Evolutionary conservation across 2,113 vertebrate species (phyloP).

Genomic region (Camelus dromedarius): DNA sequence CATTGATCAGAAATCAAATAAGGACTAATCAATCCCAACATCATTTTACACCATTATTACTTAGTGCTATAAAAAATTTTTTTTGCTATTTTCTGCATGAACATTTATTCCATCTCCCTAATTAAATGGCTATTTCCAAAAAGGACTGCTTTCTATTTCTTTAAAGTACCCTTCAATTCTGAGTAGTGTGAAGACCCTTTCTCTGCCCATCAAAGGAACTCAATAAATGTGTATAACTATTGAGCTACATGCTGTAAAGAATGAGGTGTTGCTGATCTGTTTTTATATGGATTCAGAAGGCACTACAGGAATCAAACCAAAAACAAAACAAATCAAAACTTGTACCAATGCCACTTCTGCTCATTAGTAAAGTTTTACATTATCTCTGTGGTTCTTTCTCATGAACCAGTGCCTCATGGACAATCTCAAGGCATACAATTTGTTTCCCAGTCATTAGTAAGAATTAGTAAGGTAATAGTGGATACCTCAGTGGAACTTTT

Average conservation of each 20-base stretch:
- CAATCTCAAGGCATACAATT: neutral
- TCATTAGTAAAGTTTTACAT: neutral
- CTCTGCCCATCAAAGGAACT: neutral
- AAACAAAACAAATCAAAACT: neutral
- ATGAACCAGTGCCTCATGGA: neutral
- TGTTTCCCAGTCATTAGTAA: constrained; percentile 37
- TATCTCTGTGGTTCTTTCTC: neutral
- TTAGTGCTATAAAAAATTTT: neutral
- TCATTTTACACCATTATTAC: neutral
- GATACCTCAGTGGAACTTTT: constrained; percentile 56
- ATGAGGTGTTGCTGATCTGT: neutral
- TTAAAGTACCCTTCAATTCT: neutral
- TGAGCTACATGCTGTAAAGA: neutral
- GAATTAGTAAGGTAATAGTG: constrained; percentile 4
- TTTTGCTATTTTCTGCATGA: constrained; percentile 2
- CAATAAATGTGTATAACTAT: neutral
- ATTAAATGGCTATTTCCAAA: constrained; percentile 26
- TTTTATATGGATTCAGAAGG: neutral
- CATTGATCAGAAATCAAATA: constrained; percentile 21
- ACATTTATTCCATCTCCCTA: neutral
- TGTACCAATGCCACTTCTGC: neutral
- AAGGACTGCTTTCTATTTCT: neutral
- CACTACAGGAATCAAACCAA: neutral
- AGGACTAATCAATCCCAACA: neutral
- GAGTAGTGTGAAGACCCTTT: neutral